Conservation (phyloP, 2,888 invertebrate genomes). For the Endotricha flammealis region DNA sequence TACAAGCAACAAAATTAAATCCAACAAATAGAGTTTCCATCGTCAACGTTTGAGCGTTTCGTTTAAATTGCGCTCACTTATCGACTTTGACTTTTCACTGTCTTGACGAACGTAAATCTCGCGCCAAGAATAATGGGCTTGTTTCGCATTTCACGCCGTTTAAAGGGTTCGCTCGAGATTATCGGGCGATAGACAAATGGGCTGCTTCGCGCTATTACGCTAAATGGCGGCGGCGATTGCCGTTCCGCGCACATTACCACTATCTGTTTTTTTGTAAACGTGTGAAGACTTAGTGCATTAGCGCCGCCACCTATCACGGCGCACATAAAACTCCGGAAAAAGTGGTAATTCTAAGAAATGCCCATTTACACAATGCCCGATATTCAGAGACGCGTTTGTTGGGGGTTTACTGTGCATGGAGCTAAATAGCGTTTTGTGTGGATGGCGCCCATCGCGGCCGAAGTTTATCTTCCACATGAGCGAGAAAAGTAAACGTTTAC, state of each 20-base stretch:
- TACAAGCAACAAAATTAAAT: neutral
- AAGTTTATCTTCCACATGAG: no score
- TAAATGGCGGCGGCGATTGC: neutral
- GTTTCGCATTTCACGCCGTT: neutral
- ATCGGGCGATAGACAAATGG: neutral
- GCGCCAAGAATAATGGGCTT: neutral
- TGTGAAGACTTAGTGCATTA: neutral
- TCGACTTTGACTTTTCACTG: slow-evolving; percentile 6
- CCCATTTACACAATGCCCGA: neutral
- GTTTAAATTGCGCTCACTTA: slow-evolving; percentile 9
- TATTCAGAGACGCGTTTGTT: neutral
- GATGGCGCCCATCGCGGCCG: no score
- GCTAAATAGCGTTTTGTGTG: no score
- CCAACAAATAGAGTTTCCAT: neutral
- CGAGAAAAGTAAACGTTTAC: no score
- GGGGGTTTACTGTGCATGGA: no score
- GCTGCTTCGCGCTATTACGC: neutral
- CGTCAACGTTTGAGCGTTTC: neutral
- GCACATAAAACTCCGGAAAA: neutral
- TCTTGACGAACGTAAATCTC: neutral
- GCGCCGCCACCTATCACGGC: neutral
- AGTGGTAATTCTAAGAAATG: neutral
- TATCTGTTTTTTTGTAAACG: neutral
- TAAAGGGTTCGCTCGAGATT: neutral
- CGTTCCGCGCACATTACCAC: neutral